A percentile compares a stretch with the other conserved stretches of the same genome.
Evolutionary conservation across 2,113 vertebrate species (phyloP).

Genomic region (Prinia subflava): DNA sequence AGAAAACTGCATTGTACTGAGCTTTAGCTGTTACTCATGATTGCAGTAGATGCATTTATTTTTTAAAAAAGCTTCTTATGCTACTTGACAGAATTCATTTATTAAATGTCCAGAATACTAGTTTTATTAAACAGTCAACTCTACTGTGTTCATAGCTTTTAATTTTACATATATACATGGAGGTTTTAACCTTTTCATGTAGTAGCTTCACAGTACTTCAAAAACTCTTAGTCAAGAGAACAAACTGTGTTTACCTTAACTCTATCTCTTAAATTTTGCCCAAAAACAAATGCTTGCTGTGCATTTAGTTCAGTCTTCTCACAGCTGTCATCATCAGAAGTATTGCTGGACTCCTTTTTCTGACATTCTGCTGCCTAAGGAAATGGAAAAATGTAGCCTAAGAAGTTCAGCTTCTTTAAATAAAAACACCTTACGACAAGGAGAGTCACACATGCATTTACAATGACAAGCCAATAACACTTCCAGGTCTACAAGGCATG

Average conservation of each 20-base stretch:
- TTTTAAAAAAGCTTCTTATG: not conserved
- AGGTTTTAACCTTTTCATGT: not conserved
- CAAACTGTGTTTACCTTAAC: conserved; percentile 80
- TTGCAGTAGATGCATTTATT: not conserved
- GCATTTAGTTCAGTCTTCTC: conserved; percentile 75
- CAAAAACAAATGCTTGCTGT: conserved; percentile 90
- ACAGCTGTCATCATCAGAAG: conserved; percentile 71
- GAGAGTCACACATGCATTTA: not conserved
- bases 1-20: not conserved
- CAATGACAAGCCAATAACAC: not conserved
- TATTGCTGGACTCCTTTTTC: conserved; percentile 54
- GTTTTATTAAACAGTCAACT: not conserved
- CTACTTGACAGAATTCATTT: not conserved
- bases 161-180: not conserved
- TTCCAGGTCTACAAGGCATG: not conserved
- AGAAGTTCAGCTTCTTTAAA: not conserved
- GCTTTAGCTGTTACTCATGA: not conserved
- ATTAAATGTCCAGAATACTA: not conserved
- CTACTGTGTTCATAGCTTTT: not conserved
- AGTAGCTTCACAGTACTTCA: not conserved
- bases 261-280: conserved; percentile 95
- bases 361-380: conserved; percentile 73
- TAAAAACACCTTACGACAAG: fast-evolving
- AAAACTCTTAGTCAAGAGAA: not conserved
- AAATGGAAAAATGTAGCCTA: not conserved